These are phyloP conservation scores for Turdus rufiventris DNA, from an alignment of 2,113 vertebrate genomes.

Conservation along the genomic window DNA sequence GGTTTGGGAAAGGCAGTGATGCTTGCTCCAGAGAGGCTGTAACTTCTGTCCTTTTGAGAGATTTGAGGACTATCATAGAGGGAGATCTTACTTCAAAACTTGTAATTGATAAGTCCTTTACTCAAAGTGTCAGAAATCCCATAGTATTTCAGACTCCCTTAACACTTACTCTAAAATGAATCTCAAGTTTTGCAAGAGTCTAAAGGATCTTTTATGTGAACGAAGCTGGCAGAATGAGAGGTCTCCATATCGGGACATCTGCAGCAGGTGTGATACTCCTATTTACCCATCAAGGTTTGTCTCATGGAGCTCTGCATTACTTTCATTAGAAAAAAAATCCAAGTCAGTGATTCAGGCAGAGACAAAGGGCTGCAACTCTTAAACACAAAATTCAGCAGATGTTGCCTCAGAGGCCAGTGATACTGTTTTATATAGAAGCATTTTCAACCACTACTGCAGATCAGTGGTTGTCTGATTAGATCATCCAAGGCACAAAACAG, in stretches of 20 bases:
- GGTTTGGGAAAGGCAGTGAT: background rate
- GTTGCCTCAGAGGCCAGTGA: background rate
- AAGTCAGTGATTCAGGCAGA: background rate
- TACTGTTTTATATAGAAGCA: background rate
- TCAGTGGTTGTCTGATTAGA: background rate
- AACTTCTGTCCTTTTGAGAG: background rate
- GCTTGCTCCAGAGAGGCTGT: background rate
- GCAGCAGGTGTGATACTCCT: background rate
- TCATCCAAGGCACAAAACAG: background rate
- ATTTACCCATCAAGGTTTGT: background rate
- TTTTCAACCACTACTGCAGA: background rate
- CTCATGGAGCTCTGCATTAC: background rate
- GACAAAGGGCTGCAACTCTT: background rate
- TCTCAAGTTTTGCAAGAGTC: background rate
- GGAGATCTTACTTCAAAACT: background rate
- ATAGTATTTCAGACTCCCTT: background rate
- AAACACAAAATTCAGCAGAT: background rate
- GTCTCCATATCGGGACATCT: background rate
- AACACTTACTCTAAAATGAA: background rate
- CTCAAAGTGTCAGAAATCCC: background rate
- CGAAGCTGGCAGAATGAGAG: background rate
- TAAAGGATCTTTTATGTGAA: background rate
- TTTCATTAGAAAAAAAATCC: background rate
- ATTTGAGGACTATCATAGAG: background rate
- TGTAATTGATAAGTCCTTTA: background rate